Evolutionary conservation across 2,113 vertebrate genomes (phyloP).

Genomic region (Danio rerio): DNA sequence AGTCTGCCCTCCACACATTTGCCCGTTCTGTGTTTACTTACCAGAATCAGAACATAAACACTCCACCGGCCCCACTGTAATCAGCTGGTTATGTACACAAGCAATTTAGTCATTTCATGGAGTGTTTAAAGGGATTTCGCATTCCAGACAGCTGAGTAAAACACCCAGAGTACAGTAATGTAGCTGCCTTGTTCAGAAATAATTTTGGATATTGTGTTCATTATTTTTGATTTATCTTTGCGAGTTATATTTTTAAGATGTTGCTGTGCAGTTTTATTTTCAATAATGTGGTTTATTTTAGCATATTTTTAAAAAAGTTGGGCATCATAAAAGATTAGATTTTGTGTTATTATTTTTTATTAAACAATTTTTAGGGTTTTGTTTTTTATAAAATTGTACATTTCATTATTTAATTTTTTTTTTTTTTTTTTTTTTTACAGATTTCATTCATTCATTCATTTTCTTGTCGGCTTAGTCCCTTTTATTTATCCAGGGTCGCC

Average conservation of each 20-base stretch:
- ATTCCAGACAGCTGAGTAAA: slow-evolving; percentile 8
- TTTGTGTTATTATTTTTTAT: no score
- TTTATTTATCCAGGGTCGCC: no score
- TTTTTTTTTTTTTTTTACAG: not conserved
- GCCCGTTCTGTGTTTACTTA: not conserved
- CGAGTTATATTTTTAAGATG: no score
- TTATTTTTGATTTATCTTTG: no score
- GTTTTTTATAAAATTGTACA: not conserved
- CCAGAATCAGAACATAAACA: slow-evolving; percentile 19
- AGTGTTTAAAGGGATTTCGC: not conserved
- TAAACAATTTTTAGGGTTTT: not conserved
- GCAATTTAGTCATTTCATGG: slow-evolving; percentile 14
- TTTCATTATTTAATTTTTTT: not conserved
- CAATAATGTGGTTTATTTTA: no score
- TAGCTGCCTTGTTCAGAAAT: not conserved
- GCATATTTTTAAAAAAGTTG: no score
- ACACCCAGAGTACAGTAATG: not conserved
- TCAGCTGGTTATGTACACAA: slow-evolving; percentile 3
- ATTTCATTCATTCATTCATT: no score
- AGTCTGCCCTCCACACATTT: not conserved
- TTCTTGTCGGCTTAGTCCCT: no score
- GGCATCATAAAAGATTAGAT: no score
- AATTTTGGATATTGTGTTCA: not conserved
- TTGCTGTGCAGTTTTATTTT: no score
- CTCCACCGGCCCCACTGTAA: not conserved